A percentile compares a stretch with the other conserved stretches of the same genome.
Evolutionary conservation across 2,888 invertebrate genomes (phyloP).

Genomic region (Torymus tubicola): DNA sequence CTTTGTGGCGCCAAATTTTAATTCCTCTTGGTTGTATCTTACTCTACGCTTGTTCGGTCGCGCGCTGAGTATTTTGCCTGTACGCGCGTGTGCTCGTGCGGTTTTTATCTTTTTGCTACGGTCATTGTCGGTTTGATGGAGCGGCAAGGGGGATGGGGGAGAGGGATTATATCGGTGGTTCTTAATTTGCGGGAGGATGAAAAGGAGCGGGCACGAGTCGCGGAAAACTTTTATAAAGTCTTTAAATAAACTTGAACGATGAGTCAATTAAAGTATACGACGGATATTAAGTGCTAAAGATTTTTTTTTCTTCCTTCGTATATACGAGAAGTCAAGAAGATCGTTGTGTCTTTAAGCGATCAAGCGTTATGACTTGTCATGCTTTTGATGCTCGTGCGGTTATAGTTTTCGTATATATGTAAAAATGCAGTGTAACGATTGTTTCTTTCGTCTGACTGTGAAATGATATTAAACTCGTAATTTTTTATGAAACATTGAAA

Average conservation of each 20-base stretch:
- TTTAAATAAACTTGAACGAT: conserved; percentile 53
- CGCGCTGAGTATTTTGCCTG: too few species aligned
- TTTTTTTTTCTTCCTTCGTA: conserved; percentile 32
- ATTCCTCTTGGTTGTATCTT: conserved; percentile 12
- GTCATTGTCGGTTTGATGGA: conserved; percentile 24
- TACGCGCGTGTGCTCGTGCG: too few species aligned
- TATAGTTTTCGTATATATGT: conserved; percentile 15
- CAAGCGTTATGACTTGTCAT: conserved; percentile 47
- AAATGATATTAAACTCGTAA: too few species aligned
- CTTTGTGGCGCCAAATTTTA: conserved; percentile 47
- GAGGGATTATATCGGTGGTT: conserved; percentile 24
- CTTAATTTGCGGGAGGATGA: conserved; percentile 30
- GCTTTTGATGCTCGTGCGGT: conserved; percentile 15
- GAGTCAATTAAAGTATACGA: conserved; percentile 56
- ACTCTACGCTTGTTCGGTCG: too few species aligned
- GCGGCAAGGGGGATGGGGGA: conserved; percentile 1
- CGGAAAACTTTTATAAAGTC: conserved; percentile 49
- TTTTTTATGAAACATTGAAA: too few species aligned
- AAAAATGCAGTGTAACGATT: background rate
- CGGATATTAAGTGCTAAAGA: conserved; percentile 50
- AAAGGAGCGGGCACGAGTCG: background rate
- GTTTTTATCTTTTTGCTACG: background rate
- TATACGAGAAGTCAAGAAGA: background rate
- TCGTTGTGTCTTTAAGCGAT: conserved; percentile 36
- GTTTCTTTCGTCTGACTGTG: too few species aligned